Evolutionary conservation across 2,797 vertebrate species (phyloP).

Genomic region (Pangasius larnaudii): DNA sequence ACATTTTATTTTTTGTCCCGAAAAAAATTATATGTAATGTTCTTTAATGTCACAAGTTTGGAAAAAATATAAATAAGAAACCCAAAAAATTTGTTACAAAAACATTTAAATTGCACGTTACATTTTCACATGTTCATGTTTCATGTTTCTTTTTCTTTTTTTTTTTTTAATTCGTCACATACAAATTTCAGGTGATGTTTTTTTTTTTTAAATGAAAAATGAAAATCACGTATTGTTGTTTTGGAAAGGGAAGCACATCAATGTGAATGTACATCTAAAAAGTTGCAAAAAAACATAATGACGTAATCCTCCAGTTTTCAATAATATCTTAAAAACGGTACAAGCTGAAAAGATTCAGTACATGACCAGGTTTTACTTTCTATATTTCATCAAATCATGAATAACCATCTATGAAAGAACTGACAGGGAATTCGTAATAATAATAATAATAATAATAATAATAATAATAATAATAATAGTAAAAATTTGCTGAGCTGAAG

Average conservation of each 20-base stretch:
- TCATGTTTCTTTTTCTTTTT: not conserved
- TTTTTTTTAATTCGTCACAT: not conserved
- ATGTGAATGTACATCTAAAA: too few relatives aligned
- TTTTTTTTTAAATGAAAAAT: not conserved
- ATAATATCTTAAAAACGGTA: too few relatives aligned
- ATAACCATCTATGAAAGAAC: not conserved
- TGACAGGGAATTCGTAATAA: not conserved
- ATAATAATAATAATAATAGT: not conserved
- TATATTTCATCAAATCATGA: not conserved
- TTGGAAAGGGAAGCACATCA: too few relatives aligned
- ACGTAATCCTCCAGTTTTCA: too few relatives aligned
- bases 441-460: not conserved
- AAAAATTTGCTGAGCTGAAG: not conserved
- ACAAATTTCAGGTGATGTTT: not conserved
- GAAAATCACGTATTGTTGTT: not conserved
- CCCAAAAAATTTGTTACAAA: not conserved
- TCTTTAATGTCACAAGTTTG: not conserved
- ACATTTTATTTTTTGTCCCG: too few relatives aligned
- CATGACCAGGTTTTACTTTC: not conserved
- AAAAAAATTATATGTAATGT: not conserved
- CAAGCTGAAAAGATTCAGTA: not conserved
- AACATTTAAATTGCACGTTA: not conserved
- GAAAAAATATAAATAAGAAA: not conserved
- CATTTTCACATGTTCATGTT: not conserved
- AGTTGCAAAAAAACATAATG: too few relatives aligned